phyloP scores from a whole-genome alignment of 2,113 vertebrate species.

The Coregonus clupeaformis region DNA sequence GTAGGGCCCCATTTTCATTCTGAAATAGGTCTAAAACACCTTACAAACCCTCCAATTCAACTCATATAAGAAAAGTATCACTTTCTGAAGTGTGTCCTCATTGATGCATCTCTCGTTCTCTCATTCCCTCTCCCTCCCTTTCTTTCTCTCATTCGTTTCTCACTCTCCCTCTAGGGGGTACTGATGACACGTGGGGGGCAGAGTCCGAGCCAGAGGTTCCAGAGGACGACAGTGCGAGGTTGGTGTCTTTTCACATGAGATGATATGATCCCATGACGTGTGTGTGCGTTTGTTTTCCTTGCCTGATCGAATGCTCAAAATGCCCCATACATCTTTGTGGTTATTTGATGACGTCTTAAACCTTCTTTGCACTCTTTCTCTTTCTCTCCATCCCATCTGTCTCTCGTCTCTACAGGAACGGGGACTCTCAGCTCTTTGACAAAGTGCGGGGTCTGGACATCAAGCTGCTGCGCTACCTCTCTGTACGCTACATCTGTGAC shows the following conservation, averaged over 20 bases:
- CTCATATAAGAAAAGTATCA: no score
- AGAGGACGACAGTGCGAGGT: slow-evolving; percentile 89
- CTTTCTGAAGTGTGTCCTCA: no score
- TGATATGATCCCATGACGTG: neutral
- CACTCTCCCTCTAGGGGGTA: slow-evolving; percentile 75
- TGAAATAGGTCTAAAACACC: no score
- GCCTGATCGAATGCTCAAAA: neutral
- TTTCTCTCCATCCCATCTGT: neutral
- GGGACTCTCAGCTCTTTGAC: slow-evolving; percentile 95
- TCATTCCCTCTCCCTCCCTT: neutral
- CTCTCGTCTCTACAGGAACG: slow-evolving; percentile 75
- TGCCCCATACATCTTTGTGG: neutral
- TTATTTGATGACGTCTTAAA: neutral
- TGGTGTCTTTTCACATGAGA: neutral
- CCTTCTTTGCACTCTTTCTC: neutral
- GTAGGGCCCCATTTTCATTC: no score
- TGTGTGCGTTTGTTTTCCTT: neutral
- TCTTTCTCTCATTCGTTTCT: neutral
- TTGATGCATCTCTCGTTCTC: no score
- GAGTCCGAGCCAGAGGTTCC: slow-evolving; percentile 83
- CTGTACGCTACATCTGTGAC: slow-evolving; percentile 95
- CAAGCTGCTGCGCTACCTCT: slow-evolving; percentile 92
- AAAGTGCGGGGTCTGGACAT: slow-evolving; percentile 96
- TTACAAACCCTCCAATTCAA: no score
- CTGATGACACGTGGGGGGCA: slow-evolving; percentile 87